phyloP scores from a whole-genome alignment of 2,888 invertebrate genomes.

The Drosophila meridiana region DNA sequence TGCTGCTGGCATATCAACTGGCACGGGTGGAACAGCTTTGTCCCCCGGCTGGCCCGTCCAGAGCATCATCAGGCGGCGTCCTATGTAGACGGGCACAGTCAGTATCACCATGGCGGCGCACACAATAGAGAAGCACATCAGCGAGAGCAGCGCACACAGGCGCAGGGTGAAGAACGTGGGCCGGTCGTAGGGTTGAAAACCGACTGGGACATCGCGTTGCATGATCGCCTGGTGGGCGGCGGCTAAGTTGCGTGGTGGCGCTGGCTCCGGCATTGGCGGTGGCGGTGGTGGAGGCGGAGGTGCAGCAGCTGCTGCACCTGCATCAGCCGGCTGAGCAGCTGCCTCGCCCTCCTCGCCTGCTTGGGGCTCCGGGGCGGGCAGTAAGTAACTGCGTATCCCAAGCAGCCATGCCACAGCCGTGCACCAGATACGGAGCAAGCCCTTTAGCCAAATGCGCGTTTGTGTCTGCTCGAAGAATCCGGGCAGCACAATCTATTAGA shows the following conservation, averaged over 20 bases:
- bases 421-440: slow-evolving; percentile 95
- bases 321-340: slow-evolving; percentile 62
- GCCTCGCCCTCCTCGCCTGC: slow-evolving; percentile 37
- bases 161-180: slow-evolving; percentile 93
- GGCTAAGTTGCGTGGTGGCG: slow-evolving; percentile 86
- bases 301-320: slow-evolving; percentile 48
- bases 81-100: slow-evolving; percentile 95
- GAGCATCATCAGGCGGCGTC: slow-evolving; percentile 93
- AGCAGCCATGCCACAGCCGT: slow-evolving; percentile 92
- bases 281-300: slow-evolving; percentile 57
- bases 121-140: slow-evolving; percentile 94
- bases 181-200: slow-evolving; percentile 93
- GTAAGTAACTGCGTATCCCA: slow-evolving; percentile 94
- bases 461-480: slow-evolving; percentile 98
- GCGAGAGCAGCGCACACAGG: slow-evolving; percentile 88
- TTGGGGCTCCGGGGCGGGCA: slow-evolving; percentile 83
- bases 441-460: slow-evolving; percentile 96
- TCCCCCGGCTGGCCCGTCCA: slow-evolving; percentile 86
- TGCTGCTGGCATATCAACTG: slow-evolving; percentile 13
- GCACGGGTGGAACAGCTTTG: slow-evolving; percentile 16
- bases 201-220: slow-evolving; percentile 93
- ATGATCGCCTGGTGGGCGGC: slow-evolving; percentile 95
- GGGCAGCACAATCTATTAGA: slow-evolving; percentile 93
- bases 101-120: slow-evolving; percentile 92
- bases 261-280: slow-evolving; percentile 82